These are phyloP conservation scores for Drosophila serrata DNA, from an alignment of 1,140 invertebrate genomes.

Conservation along the genomic window DNA sequence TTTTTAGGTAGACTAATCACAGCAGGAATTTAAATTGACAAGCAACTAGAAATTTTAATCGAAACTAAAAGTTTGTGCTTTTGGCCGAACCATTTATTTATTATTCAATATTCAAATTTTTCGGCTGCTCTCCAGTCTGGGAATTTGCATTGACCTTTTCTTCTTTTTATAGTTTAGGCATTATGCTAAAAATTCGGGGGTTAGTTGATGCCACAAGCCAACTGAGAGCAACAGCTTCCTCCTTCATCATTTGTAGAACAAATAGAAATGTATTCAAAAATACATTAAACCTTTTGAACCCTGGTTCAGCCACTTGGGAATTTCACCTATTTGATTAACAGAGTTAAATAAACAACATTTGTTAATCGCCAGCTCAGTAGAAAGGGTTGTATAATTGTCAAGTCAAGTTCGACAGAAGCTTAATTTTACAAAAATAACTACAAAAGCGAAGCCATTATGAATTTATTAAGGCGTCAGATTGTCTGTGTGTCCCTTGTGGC, in stretches of 20 bases:
- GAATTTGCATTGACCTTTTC: conserved; percentile 18
- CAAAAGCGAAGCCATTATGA: not conserved
- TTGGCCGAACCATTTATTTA: not conserved
- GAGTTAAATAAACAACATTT: conserved; percentile 1
- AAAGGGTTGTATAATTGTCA: conserved; percentile 7
- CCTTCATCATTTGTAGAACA: not conserved
- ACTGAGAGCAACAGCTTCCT: not conserved
- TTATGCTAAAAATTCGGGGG: conserved; percentile 4
- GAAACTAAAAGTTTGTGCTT: not conserved
- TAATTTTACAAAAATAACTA: conserved; percentile 8
- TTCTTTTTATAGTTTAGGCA: not conserved
- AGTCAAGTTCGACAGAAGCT: conserved; percentile 8
- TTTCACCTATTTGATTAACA: not conserved
- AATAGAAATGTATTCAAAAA: conserved; percentile 8
- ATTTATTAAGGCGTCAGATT: conserved; percentile 12
- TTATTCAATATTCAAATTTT: conserved; percentile 9
- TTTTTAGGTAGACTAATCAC: conserved; percentile 1
- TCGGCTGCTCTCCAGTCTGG: conserved; percentile 1
- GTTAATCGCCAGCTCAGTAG: conserved; percentile 3
- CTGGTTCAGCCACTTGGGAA: not conserved
- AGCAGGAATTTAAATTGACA: conserved; percentile 6
- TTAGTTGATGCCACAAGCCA: not conserved
- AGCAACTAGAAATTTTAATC: conserved; percentile 1
- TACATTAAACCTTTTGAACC: conserved; percentile 9
- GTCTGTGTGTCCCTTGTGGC: conserved; percentile 13